Evolutionary conservation across 2,797 vertebrate species (phyloP).

Genomic region (Cyprinella venusta): DNA sequence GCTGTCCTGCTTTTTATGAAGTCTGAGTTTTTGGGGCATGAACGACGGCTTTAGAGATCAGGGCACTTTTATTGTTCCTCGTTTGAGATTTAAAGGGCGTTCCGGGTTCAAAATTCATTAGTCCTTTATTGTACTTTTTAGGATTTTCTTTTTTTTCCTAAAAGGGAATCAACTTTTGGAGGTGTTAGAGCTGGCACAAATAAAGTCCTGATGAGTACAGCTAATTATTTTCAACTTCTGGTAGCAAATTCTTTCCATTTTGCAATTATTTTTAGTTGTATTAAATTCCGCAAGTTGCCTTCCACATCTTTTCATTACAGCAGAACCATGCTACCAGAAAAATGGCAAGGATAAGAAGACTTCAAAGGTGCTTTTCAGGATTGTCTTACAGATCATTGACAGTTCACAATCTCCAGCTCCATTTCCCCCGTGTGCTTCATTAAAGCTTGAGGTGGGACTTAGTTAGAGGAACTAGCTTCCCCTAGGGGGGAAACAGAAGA

Average conservation of each 20-base stretch:
- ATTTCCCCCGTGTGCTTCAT: constrained; percentile 43
- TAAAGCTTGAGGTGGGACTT: constrained; percentile 44
- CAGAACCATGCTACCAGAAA: not conserved
- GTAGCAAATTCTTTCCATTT: not conserved
- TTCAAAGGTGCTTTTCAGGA: constrained; percentile 17
- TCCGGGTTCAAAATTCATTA: not conserved
- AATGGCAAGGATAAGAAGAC: not conserved
- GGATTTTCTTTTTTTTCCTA: not conserved
- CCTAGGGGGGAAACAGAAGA: constrained; percentile 35
- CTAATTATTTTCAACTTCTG: not conserved
- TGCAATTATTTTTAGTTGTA: not conserved
- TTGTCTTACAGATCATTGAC: constrained; percentile 31
- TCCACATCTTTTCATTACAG: not conserved
- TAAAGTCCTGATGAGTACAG: not conserved
- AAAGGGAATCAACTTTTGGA: not conserved
- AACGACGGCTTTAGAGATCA: not conserved
- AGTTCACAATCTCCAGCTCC: constrained; percentile 33
- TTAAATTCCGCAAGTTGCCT: not conserved
- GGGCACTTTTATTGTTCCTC: not conserved
- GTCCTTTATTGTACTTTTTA: not conserved
- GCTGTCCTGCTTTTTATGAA: constrained; percentile 19
- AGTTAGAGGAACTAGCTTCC: constrained; percentile 24
- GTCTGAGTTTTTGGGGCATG: not conserved
- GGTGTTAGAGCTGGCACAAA: not conserved
- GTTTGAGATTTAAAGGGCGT: not conserved